Base-by-base conservation (phyloP, 1,140 invertebrate genomes). In the Conus betulinus region DNA sequence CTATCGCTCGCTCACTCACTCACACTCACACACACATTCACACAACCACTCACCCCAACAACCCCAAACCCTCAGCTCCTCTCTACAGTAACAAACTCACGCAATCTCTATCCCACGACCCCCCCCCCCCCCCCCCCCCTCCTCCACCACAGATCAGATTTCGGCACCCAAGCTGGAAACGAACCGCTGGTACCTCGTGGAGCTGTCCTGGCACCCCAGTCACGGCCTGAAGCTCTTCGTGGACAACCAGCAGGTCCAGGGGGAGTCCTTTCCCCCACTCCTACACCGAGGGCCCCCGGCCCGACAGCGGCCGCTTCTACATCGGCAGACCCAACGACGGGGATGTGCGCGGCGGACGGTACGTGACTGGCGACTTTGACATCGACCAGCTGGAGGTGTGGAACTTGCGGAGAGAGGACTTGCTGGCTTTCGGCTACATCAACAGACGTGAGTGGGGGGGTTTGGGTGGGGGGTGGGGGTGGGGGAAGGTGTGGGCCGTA, bases 361-460 rank as follows among this genome's bases (percentile, higher is more conserved):
- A 78, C 5, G 86, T 88, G 20, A 89, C 87, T 20, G 93, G 92
- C 5, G 89, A 91, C n/a, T 91, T 94, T 88, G 90, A 90, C 39
- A 84, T 94, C 13, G 94, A 95, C 89, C 92, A 95, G 52, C 76
- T 95, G 90, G 92, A 94, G 78, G 91, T 94, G 23, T 95, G 94
- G 94, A 93, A 94, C 88, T 92, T 90, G n/a, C 89, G 91, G 23
- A 60, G 94, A 63, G 93, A 94, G 52, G 89, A 94, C 60, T 83
- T 95, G 57, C 7, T 95, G 53, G 94, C 94, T 13, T 94, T 93
- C 88, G 91, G 93, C 60, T 93, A 94, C 85, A 92, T 95, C 63
- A 67, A 88, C 3, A 89, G 94, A 91, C 93, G 94, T 95, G 93
- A 85, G 93, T 87, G 39, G 67, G 67, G 20, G 6, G 67, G 15